Evolutionary conservation across 2,797 vertebrate species (phyloP).

Genomic region (Erpetoichthys calabaricus): DNA sequence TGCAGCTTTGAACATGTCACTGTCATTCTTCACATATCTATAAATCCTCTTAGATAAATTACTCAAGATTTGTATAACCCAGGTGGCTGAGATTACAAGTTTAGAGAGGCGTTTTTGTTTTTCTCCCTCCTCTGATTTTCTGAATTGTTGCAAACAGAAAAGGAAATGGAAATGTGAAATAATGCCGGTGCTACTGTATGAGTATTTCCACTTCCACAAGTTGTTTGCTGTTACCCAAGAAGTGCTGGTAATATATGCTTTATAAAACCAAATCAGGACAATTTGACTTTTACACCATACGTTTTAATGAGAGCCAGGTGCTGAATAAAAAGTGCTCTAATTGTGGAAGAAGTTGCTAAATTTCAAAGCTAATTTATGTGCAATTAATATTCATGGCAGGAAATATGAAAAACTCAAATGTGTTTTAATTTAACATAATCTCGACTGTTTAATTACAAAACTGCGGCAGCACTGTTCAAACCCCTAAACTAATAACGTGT

Average conservation of each 20-base stretch:
- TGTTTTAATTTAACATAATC: slow-evolving; percentile 40
- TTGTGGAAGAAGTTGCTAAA: slow-evolving; percentile 49
- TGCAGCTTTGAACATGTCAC: no score
- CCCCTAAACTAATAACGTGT: not conserved
- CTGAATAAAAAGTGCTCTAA: slow-evolving; percentile 43
- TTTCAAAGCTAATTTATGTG: slow-evolving; percentile 62
- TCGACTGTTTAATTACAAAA: slow-evolving; percentile 10
- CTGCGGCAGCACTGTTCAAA: not conserved
- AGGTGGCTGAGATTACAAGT: slow-evolving; percentile 5
- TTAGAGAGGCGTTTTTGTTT: not conserved
- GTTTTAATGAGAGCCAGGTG: slow-evolving; percentile 29
- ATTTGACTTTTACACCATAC: slow-evolving; percentile 14
- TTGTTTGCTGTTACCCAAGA: not conserved
- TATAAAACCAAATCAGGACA: slow-evolving; percentile 19
- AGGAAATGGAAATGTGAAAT: slow-evolving; percentile 4
- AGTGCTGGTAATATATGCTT: slow-evolving; percentile 1
- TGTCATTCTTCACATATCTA: no score
- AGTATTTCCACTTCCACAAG: slow-evolving; percentile 4
- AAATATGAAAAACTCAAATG: slow-evolving; percentile 44
- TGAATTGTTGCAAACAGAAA: slow-evolving; percentile 3
- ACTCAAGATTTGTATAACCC: not conserved
- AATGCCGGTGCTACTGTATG: not conserved
- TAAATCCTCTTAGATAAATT: no score
- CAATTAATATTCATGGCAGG: slow-evolving; percentile 63
- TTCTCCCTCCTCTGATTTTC: not conserved